These are phyloP conservation scores for Drosophila pseudoobscura DNA, from an alignment of 1,140 invertebrate genomes.

Conservation along the genomic window DNA sequence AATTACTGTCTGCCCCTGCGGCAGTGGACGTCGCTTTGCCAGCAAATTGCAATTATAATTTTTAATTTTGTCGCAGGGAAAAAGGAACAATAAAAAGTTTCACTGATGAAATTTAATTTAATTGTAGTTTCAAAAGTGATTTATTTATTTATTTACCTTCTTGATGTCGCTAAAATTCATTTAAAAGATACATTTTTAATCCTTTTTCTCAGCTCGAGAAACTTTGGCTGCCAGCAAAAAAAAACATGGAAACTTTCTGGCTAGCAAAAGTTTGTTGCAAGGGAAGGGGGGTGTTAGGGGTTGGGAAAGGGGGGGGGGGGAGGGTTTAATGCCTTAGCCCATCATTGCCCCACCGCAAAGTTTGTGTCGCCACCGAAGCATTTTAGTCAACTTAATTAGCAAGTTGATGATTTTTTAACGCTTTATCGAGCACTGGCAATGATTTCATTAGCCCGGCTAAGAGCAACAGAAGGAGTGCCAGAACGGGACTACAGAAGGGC, in stretches of 20 bases:
- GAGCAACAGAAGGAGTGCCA: not conserved
- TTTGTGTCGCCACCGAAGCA: slow-evolving; percentile 38
- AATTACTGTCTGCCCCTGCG: slow-evolving; percentile 56
- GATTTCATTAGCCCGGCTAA: slow-evolving; percentile 60
- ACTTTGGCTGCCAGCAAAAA: slow-evolving; percentile 15
- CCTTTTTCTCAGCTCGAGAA: not conserved
- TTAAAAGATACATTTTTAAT: slow-evolving; percentile 12
- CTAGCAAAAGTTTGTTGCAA: slow-evolving; percentile 17
- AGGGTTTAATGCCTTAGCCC: slow-evolving; percentile 10
- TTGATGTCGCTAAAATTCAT: slow-evolving; percentile 18
- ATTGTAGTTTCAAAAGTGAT: slow-evolving; percentile 31
- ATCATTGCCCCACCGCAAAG: slow-evolving; percentile 32
- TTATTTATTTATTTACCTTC: slow-evolving; percentile 30
- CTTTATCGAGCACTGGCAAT: slow-evolving; percentile 70
- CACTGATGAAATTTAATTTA: slow-evolving; percentile 5
- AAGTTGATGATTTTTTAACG: slow-evolving; percentile 79
- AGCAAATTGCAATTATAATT: slow-evolving; percentile 48
- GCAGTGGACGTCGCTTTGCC: not conserved
- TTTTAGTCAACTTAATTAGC: slow-evolving; percentile 78
- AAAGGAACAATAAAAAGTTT: slow-evolving; percentile 3
- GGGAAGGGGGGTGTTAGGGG: no score
- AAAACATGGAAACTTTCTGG: slow-evolving; percentile 1
- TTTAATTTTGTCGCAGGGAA: slow-evolving; percentile 22
- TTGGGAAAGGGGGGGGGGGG: not conserved
- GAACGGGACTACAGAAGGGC: not conserved